A percentile compares a stretch with the other conserved stretches of the same genome.
phyloP scores from a whole-genome alignment of 2,888 invertebrate genomes.

The Drosophila birchii region DNA sequence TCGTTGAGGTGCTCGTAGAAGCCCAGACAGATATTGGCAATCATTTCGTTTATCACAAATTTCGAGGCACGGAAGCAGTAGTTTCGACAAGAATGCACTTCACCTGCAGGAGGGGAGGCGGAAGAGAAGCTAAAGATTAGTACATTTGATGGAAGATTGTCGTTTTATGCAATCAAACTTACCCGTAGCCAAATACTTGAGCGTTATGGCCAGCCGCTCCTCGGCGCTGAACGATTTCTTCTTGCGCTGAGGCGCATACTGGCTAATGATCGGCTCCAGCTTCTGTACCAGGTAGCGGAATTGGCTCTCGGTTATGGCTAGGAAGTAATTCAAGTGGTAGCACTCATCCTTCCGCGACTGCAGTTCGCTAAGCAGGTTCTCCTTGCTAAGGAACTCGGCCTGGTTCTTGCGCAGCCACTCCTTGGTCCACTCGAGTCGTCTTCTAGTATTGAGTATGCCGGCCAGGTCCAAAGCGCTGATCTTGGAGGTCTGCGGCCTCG shows the following conservation, averaged over 20 bases:
- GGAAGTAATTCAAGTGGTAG: conserved; percentile 83
- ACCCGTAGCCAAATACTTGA: conserved; percentile 84
- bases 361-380: conserved; percentile 81
- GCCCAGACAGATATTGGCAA: conserved; percentile 83
- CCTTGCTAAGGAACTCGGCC: conserved; percentile 82
- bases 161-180: conserved; percentile 30
- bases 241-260: conserved; percentile 83
- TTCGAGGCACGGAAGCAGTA: conserved; percentile 84
- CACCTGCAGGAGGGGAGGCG: conserved; percentile 64
- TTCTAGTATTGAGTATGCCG: conserved; percentile 81
- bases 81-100: conserved; percentile 84
- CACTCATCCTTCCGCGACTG: conserved; percentile 82
- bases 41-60: conserved; percentile 84
- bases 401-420: conserved; percentile 83
- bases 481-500: conserved; percentile 72
- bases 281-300: conserved; percentile 83
- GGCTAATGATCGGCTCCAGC: conserved; percentile 82
- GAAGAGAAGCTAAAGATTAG: not conserved
- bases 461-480: conserved; percentile 80
- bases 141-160: not conserved
- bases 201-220: conserved; percentile 83
- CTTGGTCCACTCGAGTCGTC: conserved; percentile 83
- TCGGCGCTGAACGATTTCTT: conserved; percentile 83
- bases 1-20: conserved; percentile 83
- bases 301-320: conserved; percentile 83